Evolutionary conservation across 2,888 invertebrate species (phyloP).

Genomic region (Ptychoptera contaminata): DNA sequence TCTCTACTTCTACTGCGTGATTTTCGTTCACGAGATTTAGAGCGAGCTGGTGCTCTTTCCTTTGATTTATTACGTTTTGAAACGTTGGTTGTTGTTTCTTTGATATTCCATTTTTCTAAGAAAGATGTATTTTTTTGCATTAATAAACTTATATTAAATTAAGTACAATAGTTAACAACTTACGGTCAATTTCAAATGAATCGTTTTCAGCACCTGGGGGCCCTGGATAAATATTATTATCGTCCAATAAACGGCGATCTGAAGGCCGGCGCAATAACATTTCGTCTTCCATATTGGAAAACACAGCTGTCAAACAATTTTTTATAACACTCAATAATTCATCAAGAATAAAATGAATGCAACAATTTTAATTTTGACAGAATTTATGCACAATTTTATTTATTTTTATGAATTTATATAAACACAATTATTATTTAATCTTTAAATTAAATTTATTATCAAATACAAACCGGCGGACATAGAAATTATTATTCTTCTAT

Average conservation of each 20-base stretch:
- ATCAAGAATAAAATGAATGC: not conserved
- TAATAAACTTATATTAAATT: constrained; percentile 6
- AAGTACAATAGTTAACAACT: constrained; percentile 4
- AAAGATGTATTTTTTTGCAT: constrained; percentile 5
- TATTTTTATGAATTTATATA: not conserved
- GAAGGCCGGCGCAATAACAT: constrained; percentile 19
- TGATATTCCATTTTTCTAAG: not conserved
- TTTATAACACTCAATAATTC: not conserved
- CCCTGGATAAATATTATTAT: constrained; percentile 19
- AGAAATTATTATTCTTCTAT: no score
- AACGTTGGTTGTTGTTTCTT: not conserved
- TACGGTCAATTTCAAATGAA: constrained; percentile 14
- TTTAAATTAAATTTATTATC: no score
- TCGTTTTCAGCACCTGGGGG: constrained; percentile 26
- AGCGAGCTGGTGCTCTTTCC: not conserved
- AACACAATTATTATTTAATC: no score
- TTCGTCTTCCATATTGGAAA: constrained; percentile 23
- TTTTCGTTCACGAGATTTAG: constrained; percentile 13
- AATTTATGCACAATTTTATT: not conserved
- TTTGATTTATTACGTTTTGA: not conserved
- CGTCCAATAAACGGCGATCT: constrained; percentile 19
- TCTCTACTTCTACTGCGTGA: constrained; percentile 8
- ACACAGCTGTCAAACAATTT: not conserved
- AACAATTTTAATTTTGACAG: not conserved
- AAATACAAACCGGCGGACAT: no score